These are phyloP conservation scores for Naja naja DNA, from an alignment of 2,113 vertebrate species.

Conservation along the genomic window DNA sequence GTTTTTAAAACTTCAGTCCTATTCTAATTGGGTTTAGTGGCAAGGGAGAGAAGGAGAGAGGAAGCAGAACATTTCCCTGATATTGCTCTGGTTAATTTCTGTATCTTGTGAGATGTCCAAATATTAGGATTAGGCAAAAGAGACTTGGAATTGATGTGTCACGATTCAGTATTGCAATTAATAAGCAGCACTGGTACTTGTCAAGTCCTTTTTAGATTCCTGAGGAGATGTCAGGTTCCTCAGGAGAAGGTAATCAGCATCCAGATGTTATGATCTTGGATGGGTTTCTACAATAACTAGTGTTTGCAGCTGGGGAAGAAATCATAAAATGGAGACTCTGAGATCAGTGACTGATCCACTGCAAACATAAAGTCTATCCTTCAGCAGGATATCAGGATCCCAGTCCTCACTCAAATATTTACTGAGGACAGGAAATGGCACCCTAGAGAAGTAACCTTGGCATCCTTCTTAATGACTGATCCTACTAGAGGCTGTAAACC, in stretches of 20 bases:
- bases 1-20: neutral
- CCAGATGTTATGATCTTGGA: neutral
- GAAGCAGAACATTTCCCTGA: neutral
- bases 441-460: neutral
- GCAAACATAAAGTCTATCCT: neutral
- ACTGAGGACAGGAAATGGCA: neutral
- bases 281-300: neutral
- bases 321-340: neutral
- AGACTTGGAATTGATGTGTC: neutral
- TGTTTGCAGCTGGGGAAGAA: neutral
- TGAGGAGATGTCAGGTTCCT: neutral
- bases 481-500: neutral
- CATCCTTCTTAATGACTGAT: neutral
- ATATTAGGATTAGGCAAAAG: neutral
- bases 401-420: neutral
- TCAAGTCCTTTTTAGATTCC: neutral
- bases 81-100: constrained; percentile 2
- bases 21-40: neutral
- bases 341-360: neutral
- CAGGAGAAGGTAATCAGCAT: neutral
- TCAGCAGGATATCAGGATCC: neutral
- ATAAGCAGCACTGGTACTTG: neutral
- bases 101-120: neutral
- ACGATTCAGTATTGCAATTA: neutral
- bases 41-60: neutral